A percentile compares a stretch with the other conserved stretches of the same genome.
These are phyloP conservation scores for Actinia equina DNA, from an alignment of 64 coral and sea anemone genomes.

Conservation along the genomic window DNA sequence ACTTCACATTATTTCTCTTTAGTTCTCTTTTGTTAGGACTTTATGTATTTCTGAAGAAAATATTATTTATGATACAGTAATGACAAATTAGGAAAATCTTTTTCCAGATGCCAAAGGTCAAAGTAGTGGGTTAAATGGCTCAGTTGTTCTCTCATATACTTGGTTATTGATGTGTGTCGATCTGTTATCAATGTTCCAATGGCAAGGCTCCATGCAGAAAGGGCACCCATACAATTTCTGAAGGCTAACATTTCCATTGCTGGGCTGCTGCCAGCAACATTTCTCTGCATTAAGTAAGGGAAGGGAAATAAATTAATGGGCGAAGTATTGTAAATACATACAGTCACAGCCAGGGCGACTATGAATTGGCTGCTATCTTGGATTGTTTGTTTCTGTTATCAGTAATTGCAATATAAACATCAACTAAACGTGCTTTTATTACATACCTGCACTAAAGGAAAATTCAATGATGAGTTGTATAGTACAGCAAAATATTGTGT, in stretches of 20 bases:
- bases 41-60: constrained; percentile 43
- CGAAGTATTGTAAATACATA: background rate
- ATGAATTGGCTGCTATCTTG: background rate
- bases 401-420: background rate
- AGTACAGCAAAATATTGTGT: constrained; percentile 62
- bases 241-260: constrained; percentile 17
- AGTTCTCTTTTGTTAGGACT: constrained; percentile 33
- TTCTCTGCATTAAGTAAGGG: background rate
- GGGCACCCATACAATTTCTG: constrained; percentile 8
- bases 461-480: constrained; percentile 5
- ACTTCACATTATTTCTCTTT: constrained; percentile 22
- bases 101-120: constrained; percentile 4
- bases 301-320: background rate
- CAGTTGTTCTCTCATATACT: background rate
- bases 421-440: background rate
- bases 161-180: background rate
- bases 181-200: background rate
- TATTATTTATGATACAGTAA: constrained; percentile 13
- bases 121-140: constrained; percentile 5
- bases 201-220: background rate
- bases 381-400: background rate
- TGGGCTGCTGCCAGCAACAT: constrained; percentile 20
- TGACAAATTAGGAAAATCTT: background rate
- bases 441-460: constrained; percentile 47
- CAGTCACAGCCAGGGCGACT: background rate